Conservation (phyloP, 2,113 vertebrate species). For the Rhabdornis inornatus region DNA sequence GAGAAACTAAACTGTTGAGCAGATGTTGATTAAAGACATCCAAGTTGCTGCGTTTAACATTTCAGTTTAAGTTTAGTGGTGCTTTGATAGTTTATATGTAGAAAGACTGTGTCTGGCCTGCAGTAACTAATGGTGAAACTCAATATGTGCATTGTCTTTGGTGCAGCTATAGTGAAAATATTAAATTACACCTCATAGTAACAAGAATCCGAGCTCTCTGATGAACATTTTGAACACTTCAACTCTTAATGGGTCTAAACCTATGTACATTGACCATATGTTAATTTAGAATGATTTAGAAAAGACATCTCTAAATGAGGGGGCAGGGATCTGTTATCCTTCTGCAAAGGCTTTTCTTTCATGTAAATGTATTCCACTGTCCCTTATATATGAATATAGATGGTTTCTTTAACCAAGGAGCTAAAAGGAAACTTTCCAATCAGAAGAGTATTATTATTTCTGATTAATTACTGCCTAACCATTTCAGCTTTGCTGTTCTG, state of each 20-base stretch:
- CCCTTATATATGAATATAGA: not conserved
- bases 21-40: constrained; percentile 66
- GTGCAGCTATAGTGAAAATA: not conserved
- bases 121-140: constrained; percentile 48
- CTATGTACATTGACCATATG: not conserved
- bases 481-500: not conserved
- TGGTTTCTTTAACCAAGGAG: not conserved
- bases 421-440: not conserved
- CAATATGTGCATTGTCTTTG: constrained; percentile 53
- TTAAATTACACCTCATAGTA: constrained; percentile 34
- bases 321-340: not conserved
- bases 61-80: constrained; percentile 51
- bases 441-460: not conserved
- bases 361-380: not conserved
- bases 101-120: constrained; percentile 21
- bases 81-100: constrained; percentile 65
- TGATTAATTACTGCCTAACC: not conserved
- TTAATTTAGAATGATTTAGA: constrained; percentile 41
- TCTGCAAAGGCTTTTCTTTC: constrained; percentile 4
- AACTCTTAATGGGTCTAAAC: constrained; percentile 37
- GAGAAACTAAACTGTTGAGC: constrained; percentile 53
- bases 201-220: not conserved
- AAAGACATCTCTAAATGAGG: constrained; percentile 7
- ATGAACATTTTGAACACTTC: constrained; percentile 41
- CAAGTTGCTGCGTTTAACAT: constrained; percentile 17